These are phyloP conservation scores for Drosophila gaucha DNA, from an alignment of 2,888 invertebrate species.

Conservation along the genomic window DNA sequence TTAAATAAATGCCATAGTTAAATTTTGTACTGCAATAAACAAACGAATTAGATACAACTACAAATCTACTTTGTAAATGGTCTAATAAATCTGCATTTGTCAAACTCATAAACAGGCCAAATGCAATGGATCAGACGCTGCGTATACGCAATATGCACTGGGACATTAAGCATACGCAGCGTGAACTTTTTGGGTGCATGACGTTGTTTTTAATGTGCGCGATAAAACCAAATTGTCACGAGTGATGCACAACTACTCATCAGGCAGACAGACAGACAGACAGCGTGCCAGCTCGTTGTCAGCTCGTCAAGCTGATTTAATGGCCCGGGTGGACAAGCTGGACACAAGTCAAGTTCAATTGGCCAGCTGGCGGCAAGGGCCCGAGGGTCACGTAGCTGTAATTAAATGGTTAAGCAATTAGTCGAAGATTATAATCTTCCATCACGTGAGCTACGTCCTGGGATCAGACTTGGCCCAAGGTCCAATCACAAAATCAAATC, in stretches of 20 bases:
- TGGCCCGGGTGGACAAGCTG: conserved; percentile 26
- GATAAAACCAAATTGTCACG: conserved; percentile 43
- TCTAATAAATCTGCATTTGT: conserved; percentile 35
- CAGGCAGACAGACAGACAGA: conserved; percentile 5
- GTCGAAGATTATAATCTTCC: conserved; percentile 42
- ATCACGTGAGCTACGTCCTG: conserved; percentile 16
- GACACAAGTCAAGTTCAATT: conserved; percentile 28
- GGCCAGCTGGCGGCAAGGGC: conserved; percentile 3
- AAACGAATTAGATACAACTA: neutral
- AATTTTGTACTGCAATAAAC: neutral
- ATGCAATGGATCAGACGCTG: conserved; percentile 7
- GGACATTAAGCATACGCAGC: conserved; percentile 29
- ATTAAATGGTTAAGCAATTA: conserved; percentile 69
- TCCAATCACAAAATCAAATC: conserved; percentile 46
- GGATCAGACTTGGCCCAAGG: conserved; percentile 13
- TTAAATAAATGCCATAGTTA: neutral
- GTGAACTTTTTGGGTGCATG: conserved; percentile 4
- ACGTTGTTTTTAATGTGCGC: conserved; percentile 31
- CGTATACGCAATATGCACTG: conserved; percentile 21
- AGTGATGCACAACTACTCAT: conserved; percentile 21
- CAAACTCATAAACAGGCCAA: conserved; percentile 9
- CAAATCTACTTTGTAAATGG: conserved; percentile 1
- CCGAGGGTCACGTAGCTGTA: conserved; percentile 40
- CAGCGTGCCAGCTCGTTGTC: conserved; percentile 18
- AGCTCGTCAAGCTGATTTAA: conserved; percentile 63